phyloP scores from a whole-genome alignment of 1,140 invertebrate genomes.

The Drosophila seguyi region DNA sequence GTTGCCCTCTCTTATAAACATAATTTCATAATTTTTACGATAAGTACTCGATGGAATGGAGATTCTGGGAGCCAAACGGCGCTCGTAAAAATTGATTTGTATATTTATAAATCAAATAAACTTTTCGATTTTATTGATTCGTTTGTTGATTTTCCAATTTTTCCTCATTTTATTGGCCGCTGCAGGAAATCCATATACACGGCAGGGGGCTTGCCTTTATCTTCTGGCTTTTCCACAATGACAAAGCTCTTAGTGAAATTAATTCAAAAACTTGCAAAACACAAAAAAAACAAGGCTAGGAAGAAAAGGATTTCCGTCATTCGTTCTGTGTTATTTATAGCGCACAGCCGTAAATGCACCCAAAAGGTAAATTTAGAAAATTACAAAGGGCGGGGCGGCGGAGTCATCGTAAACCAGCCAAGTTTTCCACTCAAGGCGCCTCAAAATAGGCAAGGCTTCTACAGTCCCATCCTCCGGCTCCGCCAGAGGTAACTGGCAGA shows the following conservation, averaged over 20 bases:
- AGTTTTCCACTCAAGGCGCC: slow-evolving; percentile 43
- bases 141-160: slow-evolving; percentile 69
- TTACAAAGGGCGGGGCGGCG: slow-evolving; percentile 19
- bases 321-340: slow-evolving; percentile 56
- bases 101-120: slow-evolving; percentile 79
- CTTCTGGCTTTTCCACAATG: slow-evolving; percentile 3
- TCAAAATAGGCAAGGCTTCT: slow-evolving; percentile 44
- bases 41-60: slow-evolving; percentile 49
- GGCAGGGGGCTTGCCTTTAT: slow-evolving; percentile 9
- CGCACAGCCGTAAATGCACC: slow-evolving; percentile 38
- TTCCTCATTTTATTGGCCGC: slow-evolving; percentile 28
- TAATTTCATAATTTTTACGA: slow-evolving; percentile 77
- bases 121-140: slow-evolving; percentile 78
- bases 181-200: slow-evolving; percentile 22
- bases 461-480: background rate
- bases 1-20: slow-evolving; percentile 33
- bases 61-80: slow-evolving; percentile 28
- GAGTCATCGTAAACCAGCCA: slow-evolving; percentile 29
- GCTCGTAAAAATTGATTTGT: slow-evolving; percentile 75
- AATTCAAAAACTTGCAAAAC: slow-evolving; percentile 46
- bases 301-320: slow-evolving; percentile 31
- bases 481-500: slow-evolving; percentile 33
- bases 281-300: background rate
- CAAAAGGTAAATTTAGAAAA: slow-evolving; percentile 57
- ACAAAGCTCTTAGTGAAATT: slow-evolving; percentile 63